Base-by-base conservation (phyloP, 1,140 invertebrate species). In the Charaxes varanes region DNA sequence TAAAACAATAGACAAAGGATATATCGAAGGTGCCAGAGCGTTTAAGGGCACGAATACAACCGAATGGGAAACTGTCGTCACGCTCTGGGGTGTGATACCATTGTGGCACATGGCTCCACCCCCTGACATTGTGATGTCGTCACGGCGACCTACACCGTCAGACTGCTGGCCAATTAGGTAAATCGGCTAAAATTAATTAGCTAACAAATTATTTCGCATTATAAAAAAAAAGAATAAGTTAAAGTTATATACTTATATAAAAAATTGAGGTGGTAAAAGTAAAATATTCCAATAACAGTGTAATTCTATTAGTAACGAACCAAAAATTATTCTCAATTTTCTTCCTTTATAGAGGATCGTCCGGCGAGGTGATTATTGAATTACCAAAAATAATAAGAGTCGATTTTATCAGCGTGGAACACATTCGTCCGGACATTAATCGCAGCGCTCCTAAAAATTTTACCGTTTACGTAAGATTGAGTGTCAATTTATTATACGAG, bases 131-230 rank as follows among this genome's bases (percentile, higher is more conserved):
- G 42, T 79, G n/a, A 48, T 83, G 3, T 35, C 65, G 2, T 35
- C 60, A 10, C 57, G 65, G 36, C 47, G 44, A 36, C 61, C 65
- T 11, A 60, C 54, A n/a, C 72, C 68, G 11, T 56, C 68, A 1
- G 76, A 83, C 42, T 83, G 79, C 40, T 83, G 79, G 79, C 68
- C 79, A 36, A 67, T 82, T 45, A 70, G 60, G 78, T 82, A 54
- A 43, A 26, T 42, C 3, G 6, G 2, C 5, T 19, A 40, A 30
- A 21, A n/a, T n/a, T n/a, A 2, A 2, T 28, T 4, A 24, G 1
- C 22, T 24, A 24, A 22, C 2, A 22, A 22, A 2, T 6, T 22
- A 22, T 22, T 23, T 23, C 4, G 2, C 21, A 0, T 23, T 10
- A n/a, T 23, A n/a, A 6, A 10, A 23, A 23, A 23, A n/a, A 23